Evolutionary conservation across 2,113 vertebrate genomes (phyloP), one percentile per base, ranked within the genome.

Genomic region (Oreochromis aureus): DNA sequence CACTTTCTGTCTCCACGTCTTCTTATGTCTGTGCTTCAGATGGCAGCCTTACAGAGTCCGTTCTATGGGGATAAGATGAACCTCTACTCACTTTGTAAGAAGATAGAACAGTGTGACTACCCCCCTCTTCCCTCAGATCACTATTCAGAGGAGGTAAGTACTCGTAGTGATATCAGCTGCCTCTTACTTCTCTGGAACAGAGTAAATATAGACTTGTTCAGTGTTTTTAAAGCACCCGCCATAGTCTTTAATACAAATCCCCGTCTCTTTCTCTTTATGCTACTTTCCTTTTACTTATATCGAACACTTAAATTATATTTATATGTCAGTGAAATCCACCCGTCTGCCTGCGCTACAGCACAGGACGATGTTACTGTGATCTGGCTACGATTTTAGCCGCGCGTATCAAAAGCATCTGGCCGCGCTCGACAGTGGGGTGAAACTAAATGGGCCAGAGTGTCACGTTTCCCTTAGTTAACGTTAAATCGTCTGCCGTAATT

Each of bases 51-150:
- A 69, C 98, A 99, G 96, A 99, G 98, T 94, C 99, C 98, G 5
- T 99, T 99, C 96, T 99, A 99, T 8, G 98, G 98, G 83, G 99
- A 99, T 95, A 99, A 99, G 96, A 99, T 99, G 98, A 99, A 99
- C 94, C 95, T 99, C 82, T 99, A 98, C 94, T 99, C 98, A 1
- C 97, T 99, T 90, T 99, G 99, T 96, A 99, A 99, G 98, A 99
- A 99, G 97, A 99, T 99, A 91, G 98, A 99, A 89, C 98, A 99
- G 94, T 99, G 99, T 53, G 98, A 99, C 97, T 99, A 99, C 93
- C 98, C 99, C 10, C 98, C 98, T 53, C 98, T 99, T 82, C 99
- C 99, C n/a, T 98, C 99, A 90, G 98, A 99, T 97, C 98, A 99
- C 97, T 99, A 99, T 92, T 99, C 98, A 59, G 98, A 98, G 93